Conservation (phyloP, 2,797 vertebrate species). For the Chrysocyon brachyurus region DNA sequence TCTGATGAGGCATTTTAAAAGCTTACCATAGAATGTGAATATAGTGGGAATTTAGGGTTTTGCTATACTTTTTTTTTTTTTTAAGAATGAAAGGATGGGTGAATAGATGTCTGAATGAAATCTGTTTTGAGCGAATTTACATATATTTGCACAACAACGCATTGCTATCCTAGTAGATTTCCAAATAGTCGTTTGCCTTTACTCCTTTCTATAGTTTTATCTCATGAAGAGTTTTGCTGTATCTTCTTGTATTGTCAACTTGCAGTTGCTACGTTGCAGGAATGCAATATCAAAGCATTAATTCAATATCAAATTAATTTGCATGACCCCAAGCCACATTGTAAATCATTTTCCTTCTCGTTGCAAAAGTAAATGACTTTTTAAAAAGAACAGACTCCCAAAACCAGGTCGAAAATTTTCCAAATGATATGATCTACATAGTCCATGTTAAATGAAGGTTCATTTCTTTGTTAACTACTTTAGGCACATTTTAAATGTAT, state of each 20-base stretch:
- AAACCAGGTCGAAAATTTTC: conserved; percentile 76
- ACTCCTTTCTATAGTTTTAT: conserved; percentile 91
- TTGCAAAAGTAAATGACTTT: conserved; percentile 89
- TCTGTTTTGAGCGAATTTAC: conserved; percentile 93
- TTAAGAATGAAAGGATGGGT: conserved; percentile 91
- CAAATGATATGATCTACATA: conserved; percentile 74
- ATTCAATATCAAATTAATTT: conserved; percentile 88
- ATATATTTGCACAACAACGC: conserved; percentile 96
- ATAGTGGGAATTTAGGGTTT: conserved; percentile 93
- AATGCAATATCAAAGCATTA: conserved; percentile 90
- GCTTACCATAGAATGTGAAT: conserved; percentile 91
- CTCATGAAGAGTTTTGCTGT: conserved; percentile 95
- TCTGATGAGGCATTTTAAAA: conserved; percentile 94
- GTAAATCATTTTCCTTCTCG: conserved; percentile 89
- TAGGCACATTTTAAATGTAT: conserved; percentile 77
- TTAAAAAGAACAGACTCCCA: conserved; percentile 76
- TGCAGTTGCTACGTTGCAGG: conserved; percentile 95
- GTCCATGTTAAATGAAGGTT: conserved; percentile 76
- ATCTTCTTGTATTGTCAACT: conserved; percentile 99
- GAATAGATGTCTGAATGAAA: conserved; percentile 93
- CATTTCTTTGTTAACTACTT: conserved; percentile 77
- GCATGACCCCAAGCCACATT: conserved; percentile 92
- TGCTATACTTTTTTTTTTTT: conserved; percentile 87
- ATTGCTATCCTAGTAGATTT: conserved; percentile 95
- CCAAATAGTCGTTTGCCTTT: conserved; percentile 95